Conservation (phyloP, 2,888 invertebrate species). For the Lottia scabra region DNA sequence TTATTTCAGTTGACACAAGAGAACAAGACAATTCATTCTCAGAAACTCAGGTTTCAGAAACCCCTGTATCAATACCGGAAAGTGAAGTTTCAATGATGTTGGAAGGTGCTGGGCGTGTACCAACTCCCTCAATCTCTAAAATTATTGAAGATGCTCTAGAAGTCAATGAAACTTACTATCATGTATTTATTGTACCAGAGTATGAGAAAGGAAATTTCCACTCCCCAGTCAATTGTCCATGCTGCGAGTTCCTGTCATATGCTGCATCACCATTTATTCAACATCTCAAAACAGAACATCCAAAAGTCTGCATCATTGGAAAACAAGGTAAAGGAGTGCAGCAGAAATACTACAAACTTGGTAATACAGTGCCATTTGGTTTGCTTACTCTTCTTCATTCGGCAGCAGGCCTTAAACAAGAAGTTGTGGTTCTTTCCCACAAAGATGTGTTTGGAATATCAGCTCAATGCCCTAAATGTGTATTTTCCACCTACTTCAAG, state of each 20-base stretch:
- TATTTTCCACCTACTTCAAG: constrained; percentile 34
- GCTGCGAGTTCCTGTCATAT: constrained; percentile 13
- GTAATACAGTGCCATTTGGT: constrained; percentile 8
- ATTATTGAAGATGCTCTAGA: neutral
- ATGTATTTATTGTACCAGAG: neutral
- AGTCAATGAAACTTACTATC: neutral
- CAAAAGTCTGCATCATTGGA: constrained; percentile 27
- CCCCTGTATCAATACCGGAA: constrained; percentile 7
- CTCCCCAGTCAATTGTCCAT: neutral
- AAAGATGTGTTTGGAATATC: constrained; percentile 44
- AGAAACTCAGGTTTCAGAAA: constrained; percentile 36
- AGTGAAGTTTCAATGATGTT: neutral
- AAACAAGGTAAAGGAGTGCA: constrained; percentile 10
- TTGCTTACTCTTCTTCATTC: neutral
- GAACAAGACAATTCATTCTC: constrained; percentile 37
- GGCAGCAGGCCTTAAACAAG: constrained; percentile 9
- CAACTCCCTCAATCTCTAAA: neutral
- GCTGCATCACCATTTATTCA: constrained; percentile 30
- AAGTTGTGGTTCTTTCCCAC: constrained; percentile 37
- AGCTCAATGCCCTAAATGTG: constrained; percentile 47
- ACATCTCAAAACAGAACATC: constrained; percentile 29
- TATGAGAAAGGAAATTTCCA: neutral
- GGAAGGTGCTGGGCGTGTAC: neutral
- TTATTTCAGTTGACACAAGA: constrained; percentile 33
- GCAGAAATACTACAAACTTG: constrained; percentile 8